Percentiles rank a stretch among this genome's conserved stretches.
Conservation (phyloP, 2,888 invertebrate species). For the Schizaphis graminum region DNA sequence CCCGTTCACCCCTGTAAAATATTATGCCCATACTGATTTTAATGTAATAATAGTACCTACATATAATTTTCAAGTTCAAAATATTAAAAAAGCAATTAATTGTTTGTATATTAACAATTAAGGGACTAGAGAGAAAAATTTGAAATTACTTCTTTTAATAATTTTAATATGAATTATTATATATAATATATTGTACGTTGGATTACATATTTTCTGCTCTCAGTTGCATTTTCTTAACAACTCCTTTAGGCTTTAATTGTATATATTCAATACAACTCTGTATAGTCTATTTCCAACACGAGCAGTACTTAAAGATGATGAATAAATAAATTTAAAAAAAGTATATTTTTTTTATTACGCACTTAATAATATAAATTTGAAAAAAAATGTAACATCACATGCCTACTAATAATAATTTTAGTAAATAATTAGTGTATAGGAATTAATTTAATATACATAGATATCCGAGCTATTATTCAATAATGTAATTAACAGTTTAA, state of each 20-base stretch:
- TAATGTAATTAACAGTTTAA: background rate
- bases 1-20: background rate
- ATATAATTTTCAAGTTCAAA: background rate
- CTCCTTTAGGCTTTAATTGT: background rate
- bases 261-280: background rate
- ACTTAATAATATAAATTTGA: background rate
- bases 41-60: background rate
- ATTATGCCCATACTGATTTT: background rate
- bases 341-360: background rate
- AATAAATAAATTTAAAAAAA: background rate
- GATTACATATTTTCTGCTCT: background rate
- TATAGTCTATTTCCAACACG: background rate
- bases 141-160: background rate
- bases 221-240: background rate
- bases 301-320: background rate
- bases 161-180: background rate
- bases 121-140: background rate
- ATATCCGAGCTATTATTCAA: background rate
- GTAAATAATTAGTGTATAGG: too few relatives aligned
- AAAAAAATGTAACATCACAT: background rate
- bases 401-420: background rate
- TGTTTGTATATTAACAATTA: background rate
- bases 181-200: too few relatives aligned
- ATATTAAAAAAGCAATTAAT: background rate
- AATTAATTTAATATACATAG: background rate